Percentiles rank a stretch among this genome's conserved stretches.
These are phyloP conservation scores for Orius insidiosus DNA, from an alignment of 1,140 invertebrate genomes.

Conservation along the genomic window DNA sequence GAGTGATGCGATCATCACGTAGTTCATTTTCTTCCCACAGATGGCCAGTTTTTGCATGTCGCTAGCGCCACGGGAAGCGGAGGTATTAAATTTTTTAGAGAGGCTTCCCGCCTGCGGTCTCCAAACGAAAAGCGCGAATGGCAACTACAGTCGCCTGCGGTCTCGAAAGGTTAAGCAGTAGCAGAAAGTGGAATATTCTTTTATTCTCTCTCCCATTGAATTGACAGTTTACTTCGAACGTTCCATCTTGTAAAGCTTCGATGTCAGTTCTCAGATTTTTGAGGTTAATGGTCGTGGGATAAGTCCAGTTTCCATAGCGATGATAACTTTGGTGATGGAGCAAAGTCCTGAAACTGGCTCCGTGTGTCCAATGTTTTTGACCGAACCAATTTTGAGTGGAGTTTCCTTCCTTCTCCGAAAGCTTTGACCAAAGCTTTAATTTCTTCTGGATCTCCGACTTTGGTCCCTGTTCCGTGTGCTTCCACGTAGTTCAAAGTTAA, in stretches of 20 bases:
- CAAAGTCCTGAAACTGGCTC: conserved; percentile 79
- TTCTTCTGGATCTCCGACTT: conserved; percentile 76
- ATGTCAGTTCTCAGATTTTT: conserved; percentile 47
- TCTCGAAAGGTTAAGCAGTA: too few relatives aligned
- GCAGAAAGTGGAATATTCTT: too few relatives aligned
- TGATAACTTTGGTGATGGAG: conserved; percentile 57
- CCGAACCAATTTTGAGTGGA: conserved; percentile 68
- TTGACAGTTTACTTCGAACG: conserved; percentile 32
- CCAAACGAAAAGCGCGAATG: too few relatives aligned
- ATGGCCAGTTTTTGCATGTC: too few relatives aligned
- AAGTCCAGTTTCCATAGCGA: conserved; percentile 46
- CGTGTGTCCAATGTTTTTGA: conserved; percentile 87
- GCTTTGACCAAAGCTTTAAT: conserved; percentile 65
- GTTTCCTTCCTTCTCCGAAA: conserved; percentile 47
- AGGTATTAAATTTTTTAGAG: too few relatives aligned
- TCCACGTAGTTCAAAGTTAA: conserved; percentile 62
- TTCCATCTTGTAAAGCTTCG: conserved; percentile 42
- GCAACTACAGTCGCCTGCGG: too few relatives aligned
- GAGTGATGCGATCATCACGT: too few relatives aligned
- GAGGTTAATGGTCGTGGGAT: conserved; percentile 60
- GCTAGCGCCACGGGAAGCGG: too few relatives aligned
- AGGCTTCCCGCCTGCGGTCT: too few relatives aligned
- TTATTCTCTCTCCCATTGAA: too few relatives aligned
- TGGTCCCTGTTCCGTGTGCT: conserved; percentile 68
- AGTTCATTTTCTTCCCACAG: too few relatives aligned